Evolutionary conservation across 2,888 invertebrate genomes (phyloP), one percentile per base, ranked within the genome.

Genomic region (Andrena fulva): DNA sequence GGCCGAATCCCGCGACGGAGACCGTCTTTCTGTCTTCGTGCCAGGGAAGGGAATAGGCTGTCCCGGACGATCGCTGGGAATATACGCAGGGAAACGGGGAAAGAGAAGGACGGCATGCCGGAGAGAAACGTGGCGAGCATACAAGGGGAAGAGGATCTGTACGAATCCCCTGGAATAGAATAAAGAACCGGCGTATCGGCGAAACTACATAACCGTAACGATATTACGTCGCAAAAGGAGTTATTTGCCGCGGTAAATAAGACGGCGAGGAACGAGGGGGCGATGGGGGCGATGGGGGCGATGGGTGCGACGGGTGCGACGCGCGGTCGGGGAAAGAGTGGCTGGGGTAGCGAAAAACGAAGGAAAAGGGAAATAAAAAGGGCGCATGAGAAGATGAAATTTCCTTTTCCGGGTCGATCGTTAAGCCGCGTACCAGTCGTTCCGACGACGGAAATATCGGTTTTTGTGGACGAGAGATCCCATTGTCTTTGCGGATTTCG

Each of bases 181-280:
- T 88, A 87, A 85, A 89, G 86, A 80, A 86, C 80, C 67, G 80
- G 64, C 77, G 82, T 85, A 89, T 86, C 85, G 82, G 80, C 75
- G 75, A 84, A 84, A 86, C 86, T 84, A 77, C 83, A 74, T 85
- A 86, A 84, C 77, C 81, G 84, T 90, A 89, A 90, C 85, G 85
- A 86, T 86, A 89, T 87, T 87, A 85, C 77, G 56, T 82, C 73
- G 84, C 69, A 75, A 84, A 87, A 86, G 83, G 81, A 80, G 80
- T 83, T 85, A 74, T 88, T 87, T 87, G 85, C 85, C 77, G 76
- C 62, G 81, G 79, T 73, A 84, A 85, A 84, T 68, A 80, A 83
- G 80, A 77, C 77, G 76, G 69, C 70, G 77, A 52, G 66, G 80
- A 83, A 67, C 66, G 67, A 76, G 73, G 31, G 63, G 27, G 20